Conservation (phyloP, 2,888 invertebrate species). For the Harmothoe impar region DNA sequence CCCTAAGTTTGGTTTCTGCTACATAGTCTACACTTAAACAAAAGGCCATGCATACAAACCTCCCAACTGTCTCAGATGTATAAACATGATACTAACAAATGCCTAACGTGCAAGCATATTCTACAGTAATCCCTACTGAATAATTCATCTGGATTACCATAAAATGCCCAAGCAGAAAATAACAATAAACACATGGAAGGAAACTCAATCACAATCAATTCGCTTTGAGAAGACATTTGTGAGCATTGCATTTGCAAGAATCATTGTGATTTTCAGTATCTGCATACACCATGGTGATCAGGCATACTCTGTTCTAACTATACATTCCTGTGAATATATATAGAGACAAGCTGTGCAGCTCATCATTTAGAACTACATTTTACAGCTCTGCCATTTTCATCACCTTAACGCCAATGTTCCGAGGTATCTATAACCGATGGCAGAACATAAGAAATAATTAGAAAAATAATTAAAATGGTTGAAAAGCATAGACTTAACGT, state of each 20-base stretch:
- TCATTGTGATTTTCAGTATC: constrained; percentile 14
- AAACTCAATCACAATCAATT: constrained; percentile 29
- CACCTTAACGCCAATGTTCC: constrained; percentile 50
- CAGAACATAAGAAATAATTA: neutral
- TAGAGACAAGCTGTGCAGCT: neutral
- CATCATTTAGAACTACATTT: neutral
- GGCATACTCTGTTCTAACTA: neutral
- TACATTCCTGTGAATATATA: constrained; percentile 7
- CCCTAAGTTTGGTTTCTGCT: neutral
- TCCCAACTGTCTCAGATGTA: neutral
- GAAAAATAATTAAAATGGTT: neutral
- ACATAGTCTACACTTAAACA: neutral
- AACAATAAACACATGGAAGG: neutral
- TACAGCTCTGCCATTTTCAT: neutral
- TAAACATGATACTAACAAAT: neutral
- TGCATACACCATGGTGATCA: neutral
- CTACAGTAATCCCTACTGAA: neutral
- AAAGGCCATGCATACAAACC: neutral
- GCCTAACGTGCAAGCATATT: neutral
- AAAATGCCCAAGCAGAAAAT: neutral
- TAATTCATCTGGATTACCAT: neutral
- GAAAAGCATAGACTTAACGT: too few relatives aligned
- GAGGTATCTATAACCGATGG: constrained; percentile 35
- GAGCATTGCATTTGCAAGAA: neutral
- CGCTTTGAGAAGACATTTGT: neutral